phyloP scores from a whole-genome alignment of 2,113 vertebrate genomes.

The Arenaria interpres region DNA sequence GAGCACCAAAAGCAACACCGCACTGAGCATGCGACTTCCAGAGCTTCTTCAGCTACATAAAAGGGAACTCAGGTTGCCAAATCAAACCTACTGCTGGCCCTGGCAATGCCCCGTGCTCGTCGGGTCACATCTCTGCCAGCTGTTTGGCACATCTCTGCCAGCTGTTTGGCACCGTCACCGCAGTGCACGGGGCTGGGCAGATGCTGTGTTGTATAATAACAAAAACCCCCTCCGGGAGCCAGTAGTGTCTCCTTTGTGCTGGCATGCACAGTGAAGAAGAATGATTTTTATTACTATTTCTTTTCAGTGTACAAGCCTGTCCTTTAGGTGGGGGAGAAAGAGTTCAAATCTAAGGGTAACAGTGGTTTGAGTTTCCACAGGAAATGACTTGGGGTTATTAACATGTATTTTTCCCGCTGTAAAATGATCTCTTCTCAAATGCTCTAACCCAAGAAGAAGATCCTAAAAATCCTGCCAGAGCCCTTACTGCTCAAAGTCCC shows the following conservation, averaged over 20 bases:
- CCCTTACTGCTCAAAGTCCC: not conserved
- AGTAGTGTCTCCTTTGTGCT: not conserved
- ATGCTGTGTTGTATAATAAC: not conserved
- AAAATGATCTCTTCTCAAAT: constrained; percentile 2
- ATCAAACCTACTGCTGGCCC: not conserved
- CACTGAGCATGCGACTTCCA: not conserved
- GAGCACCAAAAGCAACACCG: not conserved
- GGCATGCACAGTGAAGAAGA: not conserved
- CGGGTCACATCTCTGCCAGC: not conserved
- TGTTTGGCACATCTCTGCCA: not conserved
- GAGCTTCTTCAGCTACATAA: not conserved
- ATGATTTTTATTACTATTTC: not conserved
- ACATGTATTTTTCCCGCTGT: not conserved
- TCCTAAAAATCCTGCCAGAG: not conserved
- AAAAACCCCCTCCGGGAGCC: not conserved
- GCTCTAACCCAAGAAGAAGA: not conserved
- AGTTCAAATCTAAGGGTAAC: not conserved
- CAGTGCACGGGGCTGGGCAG: not conserved
- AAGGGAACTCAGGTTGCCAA: not conserved
- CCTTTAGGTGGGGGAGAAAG: not conserved
- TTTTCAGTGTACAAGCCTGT: not conserved
- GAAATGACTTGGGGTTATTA: constrained; percentile 28
- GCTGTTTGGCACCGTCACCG: not conserved
- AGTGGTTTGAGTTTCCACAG: not conserved
- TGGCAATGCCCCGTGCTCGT: not conserved